phyloP scores from a whole-genome alignment of 2,797 vertebrate species.

The Sebastes aleutianus region DNA sequence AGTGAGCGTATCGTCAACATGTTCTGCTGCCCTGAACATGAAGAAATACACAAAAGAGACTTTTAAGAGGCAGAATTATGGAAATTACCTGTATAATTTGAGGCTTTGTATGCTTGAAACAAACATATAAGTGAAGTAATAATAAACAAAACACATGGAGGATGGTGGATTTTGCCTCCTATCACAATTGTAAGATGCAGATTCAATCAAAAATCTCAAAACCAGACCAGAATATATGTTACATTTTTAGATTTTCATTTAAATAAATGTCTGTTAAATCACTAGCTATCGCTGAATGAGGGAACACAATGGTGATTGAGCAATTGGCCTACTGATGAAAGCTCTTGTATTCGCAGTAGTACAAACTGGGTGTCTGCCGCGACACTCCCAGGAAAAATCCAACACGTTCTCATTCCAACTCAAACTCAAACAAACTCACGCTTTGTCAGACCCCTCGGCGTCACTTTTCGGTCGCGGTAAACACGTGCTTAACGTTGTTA shows the following conservation, averaged over 20 bases:
- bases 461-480: too few species aligned
- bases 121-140: neutral
- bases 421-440: too few species aligned
- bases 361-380: rapidly evolving
- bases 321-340: neutral
- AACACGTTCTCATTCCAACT: too few species aligned
- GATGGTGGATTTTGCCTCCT: neutral
- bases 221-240: neutral
- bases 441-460: too few species aligned
- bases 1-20: neutral
- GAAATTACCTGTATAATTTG: neutral
- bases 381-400: too few species aligned
- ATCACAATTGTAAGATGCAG: neutral
- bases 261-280: neutral
- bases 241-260: neutral
- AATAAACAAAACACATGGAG: neutral
- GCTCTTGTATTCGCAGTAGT: neutral
- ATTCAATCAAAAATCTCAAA: neutral
- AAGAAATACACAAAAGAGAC: neutral
- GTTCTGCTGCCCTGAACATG: neutral
- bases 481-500: too few species aligned
- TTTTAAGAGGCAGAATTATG: neutral
- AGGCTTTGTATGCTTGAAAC: neutral
- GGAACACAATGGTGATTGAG: neutral
- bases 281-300: neutral